A percentile compares a stretch with the other conserved stretches of the same genome.
phyloP scores from a whole-genome alignment of 2,113 vertebrate genomes.

The Corythoichthys intestinalis region DNA sequence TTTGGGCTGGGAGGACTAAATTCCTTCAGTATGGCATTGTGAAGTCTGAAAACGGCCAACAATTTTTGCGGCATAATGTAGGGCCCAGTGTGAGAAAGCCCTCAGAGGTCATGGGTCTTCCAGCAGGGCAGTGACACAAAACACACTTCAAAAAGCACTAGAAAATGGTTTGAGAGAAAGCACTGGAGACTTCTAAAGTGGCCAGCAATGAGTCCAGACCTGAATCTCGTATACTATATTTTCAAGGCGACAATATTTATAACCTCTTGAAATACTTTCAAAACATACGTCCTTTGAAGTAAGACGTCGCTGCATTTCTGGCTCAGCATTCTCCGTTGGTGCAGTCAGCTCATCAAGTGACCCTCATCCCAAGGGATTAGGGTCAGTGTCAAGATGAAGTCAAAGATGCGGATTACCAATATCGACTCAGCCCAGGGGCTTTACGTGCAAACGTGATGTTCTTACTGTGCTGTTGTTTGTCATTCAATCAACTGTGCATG shows the following conservation, averaged over 20 bases:
- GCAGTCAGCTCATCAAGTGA: neutral
- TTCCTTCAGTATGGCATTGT: too few relatives aligned
- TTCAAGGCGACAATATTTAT: neutral
- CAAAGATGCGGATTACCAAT: constrained; percentile 20
- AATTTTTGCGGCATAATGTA: too few relatives aligned
- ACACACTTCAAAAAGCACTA: too few relatives aligned
- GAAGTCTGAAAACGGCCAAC: too few relatives aligned
- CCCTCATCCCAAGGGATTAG: constrained; percentile 33
- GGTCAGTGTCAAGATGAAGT: constrained; percentile 31
- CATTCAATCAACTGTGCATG: constrained; percentile 2
- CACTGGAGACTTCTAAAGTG: too few relatives aligned
- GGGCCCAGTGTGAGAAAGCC: too few relatives aligned
- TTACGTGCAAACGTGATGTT: constrained; percentile 8
- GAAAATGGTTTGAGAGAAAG: too few relatives aligned
- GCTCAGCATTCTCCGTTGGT: neutral
- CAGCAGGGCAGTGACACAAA: too few relatives aligned
- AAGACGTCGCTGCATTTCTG: neutral
- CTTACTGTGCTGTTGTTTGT: neutral
- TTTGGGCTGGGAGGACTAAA: too few relatives aligned
- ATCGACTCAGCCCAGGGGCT: neutral
- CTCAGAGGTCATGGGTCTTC: too few relatives aligned
- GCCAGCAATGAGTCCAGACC: too few relatives aligned
- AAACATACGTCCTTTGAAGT: neutral
- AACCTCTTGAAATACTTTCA: neutral
- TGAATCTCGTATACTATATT: neutral